Evolutionary conservation across 2,888 invertebrate species (phyloP).

Genomic region (Pammene fasciana): DNA sequence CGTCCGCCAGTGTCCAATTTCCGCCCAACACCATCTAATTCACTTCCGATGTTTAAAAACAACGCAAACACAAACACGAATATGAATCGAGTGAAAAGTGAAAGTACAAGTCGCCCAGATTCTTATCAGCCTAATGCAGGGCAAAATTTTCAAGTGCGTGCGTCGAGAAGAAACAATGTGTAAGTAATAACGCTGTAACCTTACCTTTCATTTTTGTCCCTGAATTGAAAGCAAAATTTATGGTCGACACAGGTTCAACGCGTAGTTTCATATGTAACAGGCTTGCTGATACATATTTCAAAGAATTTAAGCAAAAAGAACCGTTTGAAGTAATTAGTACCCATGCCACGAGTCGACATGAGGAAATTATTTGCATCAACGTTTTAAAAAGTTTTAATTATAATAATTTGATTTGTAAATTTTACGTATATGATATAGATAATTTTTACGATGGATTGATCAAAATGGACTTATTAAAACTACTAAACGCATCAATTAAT

Average conservation of each 20-base stretch:
- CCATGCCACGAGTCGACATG: constrained; percentile 4
- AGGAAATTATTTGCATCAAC: neutral
- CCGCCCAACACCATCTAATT: neutral
- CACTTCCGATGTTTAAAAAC: neutral
- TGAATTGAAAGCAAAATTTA: constrained; percentile 7
- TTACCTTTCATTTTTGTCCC: constrained; percentile 11
- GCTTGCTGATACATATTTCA: neutral
- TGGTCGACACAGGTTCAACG: constrained; percentile 5
- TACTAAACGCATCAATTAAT: neutral
- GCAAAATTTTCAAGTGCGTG: constrained; percentile 11
- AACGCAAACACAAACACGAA: neutral
- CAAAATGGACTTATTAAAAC: neutral
- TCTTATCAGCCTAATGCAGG: neutral
- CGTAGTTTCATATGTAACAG: neutral
- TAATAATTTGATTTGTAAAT: neutral
- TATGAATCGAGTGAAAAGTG: neutral
- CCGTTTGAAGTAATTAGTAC: constrained; percentile 2
- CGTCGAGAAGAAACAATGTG: constrained; percentile 11
- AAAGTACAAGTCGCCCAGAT: neutral
- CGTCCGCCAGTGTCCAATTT: neutral
- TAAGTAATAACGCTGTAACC: neutral
- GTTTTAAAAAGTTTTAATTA: neutral
- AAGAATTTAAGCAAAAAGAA: neutral
- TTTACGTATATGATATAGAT: neutral
- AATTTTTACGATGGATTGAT: constrained; percentile 4